Evolutionary conservation across 2,113 vertebrate species (phyloP).

Genomic region (Ammodytes dubius): DNA sequence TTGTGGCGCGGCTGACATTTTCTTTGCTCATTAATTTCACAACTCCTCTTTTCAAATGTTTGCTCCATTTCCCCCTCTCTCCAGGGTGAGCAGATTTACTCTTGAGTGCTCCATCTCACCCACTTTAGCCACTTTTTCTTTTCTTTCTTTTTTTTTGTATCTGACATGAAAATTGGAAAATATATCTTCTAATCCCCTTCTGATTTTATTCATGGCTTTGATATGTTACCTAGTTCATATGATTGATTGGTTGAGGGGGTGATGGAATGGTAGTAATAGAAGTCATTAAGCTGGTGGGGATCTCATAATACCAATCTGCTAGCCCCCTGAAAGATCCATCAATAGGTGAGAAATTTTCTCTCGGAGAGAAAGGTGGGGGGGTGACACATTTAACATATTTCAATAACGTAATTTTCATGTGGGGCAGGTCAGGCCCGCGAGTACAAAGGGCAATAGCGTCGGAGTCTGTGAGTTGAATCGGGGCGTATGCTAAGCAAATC

Average conservation of each 20-base stretch:
- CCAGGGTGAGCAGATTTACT: conserved; percentile 32
- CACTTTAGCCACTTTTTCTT: conserved; percentile 43
- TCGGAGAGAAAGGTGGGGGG: conserved; percentile 13
- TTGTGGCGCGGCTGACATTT: conserved; percentile 60
- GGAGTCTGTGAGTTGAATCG: conserved; percentile 81
- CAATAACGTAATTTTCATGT: conserved; percentile 85
- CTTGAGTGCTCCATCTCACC: background rate
- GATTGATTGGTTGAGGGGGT: conserved; percentile 74
- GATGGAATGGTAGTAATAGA: conserved; percentile 79
- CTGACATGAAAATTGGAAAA: conserved; percentile 65
- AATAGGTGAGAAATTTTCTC: conserved; percentile 81
- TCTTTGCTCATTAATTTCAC: conserved; percentile 67
- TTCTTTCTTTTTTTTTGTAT: conserved; percentile 4
- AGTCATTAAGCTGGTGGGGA: conserved; percentile 77
- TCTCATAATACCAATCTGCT: conserved; percentile 82
- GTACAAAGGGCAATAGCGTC: conserved; percentile 83
- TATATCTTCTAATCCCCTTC: conserved; percentile 71
- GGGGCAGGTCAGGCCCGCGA: conserved; percentile 79
- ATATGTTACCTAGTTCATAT: conserved; percentile 80
- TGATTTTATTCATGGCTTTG: conserved; percentile 78
- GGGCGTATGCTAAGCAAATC: conserved; percentile 85
- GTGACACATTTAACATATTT: conserved; percentile 84
- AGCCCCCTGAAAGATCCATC: conserved; percentile 76
- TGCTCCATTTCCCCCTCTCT: conserved; percentile 47
- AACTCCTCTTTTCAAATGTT: conserved; percentile 54